These are phyloP conservation scores for Aramus guarauna DNA, from an alignment of 2,113 vertebrate genomes.

Conservation along the genomic window DNA sequence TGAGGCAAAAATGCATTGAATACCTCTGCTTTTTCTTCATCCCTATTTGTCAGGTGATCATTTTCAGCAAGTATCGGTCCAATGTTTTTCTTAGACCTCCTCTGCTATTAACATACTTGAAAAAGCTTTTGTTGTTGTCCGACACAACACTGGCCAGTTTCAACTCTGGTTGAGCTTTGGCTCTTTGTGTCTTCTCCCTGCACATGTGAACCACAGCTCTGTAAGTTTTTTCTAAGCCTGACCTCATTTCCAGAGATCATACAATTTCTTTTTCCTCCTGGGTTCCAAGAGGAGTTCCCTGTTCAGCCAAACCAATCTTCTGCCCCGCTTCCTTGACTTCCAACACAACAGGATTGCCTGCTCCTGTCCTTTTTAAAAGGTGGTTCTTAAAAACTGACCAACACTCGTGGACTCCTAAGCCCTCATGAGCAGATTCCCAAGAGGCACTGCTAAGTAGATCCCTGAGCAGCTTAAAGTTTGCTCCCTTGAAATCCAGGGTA, in stretches of 20 bases:
- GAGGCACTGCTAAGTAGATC: not conserved
- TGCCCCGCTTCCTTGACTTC: not conserved
- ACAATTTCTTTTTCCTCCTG: not conserved
- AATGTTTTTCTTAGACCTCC: not conserved
- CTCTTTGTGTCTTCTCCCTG: not conserved
- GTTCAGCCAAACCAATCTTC: not conserved
- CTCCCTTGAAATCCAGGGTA: not conserved
- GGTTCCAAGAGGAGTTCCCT: not conserved
- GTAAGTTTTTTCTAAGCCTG: not conserved
- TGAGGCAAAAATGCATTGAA: not conserved
- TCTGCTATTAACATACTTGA: not conserved
- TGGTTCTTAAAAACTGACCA: not conserved
- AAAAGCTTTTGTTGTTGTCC: not conserved
- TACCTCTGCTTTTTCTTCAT: not conserved
- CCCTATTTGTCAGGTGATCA: not conserved
- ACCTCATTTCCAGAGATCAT: not conserved
- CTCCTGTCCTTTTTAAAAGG: not conserved
- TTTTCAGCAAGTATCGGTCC: not conserved
- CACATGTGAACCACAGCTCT: not conserved
- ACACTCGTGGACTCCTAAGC: not conserved
- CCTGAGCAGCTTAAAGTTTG: not conserved
- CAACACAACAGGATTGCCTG: not conserved
- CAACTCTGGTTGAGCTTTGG: not conserved
- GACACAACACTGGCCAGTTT: not conserved
- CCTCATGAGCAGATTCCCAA: not conserved